phyloP scores from a whole-genome alignment of 2,888 invertebrate species.

The Drepanosiphum platanoidis region DNA sequence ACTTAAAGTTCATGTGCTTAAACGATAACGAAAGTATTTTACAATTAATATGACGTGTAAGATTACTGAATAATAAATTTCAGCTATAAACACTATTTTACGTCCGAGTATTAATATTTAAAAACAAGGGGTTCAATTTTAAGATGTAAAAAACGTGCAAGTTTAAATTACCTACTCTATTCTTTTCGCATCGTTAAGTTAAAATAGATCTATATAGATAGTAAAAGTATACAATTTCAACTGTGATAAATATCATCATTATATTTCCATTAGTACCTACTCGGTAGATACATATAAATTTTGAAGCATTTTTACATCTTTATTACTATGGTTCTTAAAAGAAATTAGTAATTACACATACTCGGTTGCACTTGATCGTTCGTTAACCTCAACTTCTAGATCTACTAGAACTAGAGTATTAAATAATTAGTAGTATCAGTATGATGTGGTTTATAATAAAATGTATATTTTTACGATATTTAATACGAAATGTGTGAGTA shows the following conservation, averaged over 20 bases:
- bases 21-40: not conserved
- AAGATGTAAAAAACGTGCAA: not conserved
- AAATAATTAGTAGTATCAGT: constrained; percentile 17
- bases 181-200: not conserved
- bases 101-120: not conserved
- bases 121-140: not conserved
- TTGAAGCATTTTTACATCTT: constrained; percentile 23
- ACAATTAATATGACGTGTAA: not conserved
- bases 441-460: constrained; percentile 14
- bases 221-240: constrained; percentile 4
- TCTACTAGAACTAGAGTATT: not conserved
- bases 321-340: constrained; percentile 27
- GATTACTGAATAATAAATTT: not conserved
- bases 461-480: constrained; percentile 11
- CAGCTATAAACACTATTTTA: too few species aligned
- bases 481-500: constrained; percentile 1
- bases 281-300: constrained; percentile 1
- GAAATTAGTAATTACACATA: not conserved
- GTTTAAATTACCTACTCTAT: not conserved
- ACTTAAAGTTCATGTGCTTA: not conserved
- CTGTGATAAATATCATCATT: constrained; percentile 22
- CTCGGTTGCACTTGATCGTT: constrained; percentile 27
- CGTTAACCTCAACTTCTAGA: constrained; percentile 8
- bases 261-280: constrained; percentile 19
- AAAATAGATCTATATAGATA: not conserved